phyloP scores from a whole-genome alignment of 2,888 invertebrate species.

The Idaea biselata region DNA sequence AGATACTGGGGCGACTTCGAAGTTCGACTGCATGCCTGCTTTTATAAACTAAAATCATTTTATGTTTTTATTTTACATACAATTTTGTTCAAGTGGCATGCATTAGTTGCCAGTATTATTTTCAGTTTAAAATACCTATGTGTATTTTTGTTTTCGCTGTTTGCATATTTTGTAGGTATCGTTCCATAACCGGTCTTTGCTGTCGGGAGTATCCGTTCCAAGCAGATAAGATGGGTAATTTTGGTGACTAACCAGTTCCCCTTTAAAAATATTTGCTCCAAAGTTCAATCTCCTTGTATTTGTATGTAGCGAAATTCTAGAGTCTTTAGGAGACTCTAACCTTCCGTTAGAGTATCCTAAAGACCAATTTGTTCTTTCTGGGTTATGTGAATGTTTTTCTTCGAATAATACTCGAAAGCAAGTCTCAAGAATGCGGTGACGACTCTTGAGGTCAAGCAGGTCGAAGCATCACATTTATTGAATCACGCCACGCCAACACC shows the following conservation, averaged over 20 bases:
- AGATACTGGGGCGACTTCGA: constrained; percentile 35
- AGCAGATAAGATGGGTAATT: constrained; percentile 33
- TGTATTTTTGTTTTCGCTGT: constrained; percentile 22
- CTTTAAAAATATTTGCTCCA: constrained; percentile 25
- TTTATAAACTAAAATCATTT: constrained; percentile 28
- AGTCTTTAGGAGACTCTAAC: background rate
- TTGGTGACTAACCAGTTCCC: constrained; percentile 19
- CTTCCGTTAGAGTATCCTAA: background rate
- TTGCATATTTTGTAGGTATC: constrained; percentile 26
- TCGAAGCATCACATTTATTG: constrained; percentile 32
- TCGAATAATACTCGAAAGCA: constrained; percentile 24
- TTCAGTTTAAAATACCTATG: constrained; percentile 13
- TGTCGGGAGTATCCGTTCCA: constrained; percentile 33
- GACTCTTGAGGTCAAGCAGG: constrained; percentile 36
- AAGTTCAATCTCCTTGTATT: background rate
- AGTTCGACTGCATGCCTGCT: constrained; percentile 10
- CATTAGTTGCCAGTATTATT: constrained; percentile 12
- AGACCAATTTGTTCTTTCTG: constrained; percentile 28
- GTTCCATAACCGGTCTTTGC: constrained; percentile 26
- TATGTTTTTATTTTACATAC: constrained; percentile 21
- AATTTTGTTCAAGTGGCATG: constrained; percentile 21
- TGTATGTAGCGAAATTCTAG: constrained; percentile 8
- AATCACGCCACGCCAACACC: constrained; percentile 25
- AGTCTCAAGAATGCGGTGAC: constrained; percentile 53
- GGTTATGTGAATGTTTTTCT: constrained; percentile 19